phyloP scores from a whole-genome alignment of 2,113 vertebrate species.

The Protomyctophum bolini region DNA sequence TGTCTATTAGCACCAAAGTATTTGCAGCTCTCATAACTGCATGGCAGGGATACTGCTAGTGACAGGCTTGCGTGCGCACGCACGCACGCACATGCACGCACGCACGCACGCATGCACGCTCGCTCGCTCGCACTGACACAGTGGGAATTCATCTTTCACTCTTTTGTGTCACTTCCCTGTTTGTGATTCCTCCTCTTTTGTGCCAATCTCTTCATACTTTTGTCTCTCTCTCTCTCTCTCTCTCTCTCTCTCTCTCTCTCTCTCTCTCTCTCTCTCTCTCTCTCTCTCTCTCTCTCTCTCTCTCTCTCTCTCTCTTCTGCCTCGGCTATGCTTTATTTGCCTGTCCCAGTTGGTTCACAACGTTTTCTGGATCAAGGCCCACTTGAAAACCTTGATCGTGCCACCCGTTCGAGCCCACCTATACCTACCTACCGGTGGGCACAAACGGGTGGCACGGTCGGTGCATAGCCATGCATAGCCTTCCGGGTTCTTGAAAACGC shows the following conservation, averaged over 20 bases:
- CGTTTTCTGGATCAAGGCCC: too few species aligned
- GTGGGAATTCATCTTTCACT: slow-evolving; percentile 60
- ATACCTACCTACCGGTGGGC: too few species aligned
- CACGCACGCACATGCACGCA: too few species aligned
- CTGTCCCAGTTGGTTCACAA: too few species aligned
- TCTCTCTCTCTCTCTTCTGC: slow-evolving; percentile 7
- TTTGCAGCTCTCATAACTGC: slow-evolving; percentile 78
- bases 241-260: slow-evolving; percentile 27
- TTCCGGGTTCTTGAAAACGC: too few species aligned
- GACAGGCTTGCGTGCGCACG: slow-evolving; percentile 70
- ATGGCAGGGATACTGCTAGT: slow-evolving; percentile 78
- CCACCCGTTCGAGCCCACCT: too few species aligned
- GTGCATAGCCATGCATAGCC: too few species aligned
- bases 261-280: slow-evolving; percentile 28
- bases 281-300: slow-evolving; percentile 27
- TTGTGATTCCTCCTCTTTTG: slow-evolving; percentile 1
- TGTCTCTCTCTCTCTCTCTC: slow-evolving; percentile 14
- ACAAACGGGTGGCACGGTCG: too few species aligned
- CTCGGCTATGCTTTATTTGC: too few species aligned
- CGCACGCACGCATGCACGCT: too few species aligned
- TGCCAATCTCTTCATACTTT: neutral
- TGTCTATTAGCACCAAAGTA: slow-evolving; percentile 83
- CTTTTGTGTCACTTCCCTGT: slow-evolving; percentile 39
- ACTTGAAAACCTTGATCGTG: too few species aligned
- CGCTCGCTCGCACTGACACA: too few species aligned